Conservation (phyloP, 2,113 vertebrate genomes). For the Zeus faber region DNA sequence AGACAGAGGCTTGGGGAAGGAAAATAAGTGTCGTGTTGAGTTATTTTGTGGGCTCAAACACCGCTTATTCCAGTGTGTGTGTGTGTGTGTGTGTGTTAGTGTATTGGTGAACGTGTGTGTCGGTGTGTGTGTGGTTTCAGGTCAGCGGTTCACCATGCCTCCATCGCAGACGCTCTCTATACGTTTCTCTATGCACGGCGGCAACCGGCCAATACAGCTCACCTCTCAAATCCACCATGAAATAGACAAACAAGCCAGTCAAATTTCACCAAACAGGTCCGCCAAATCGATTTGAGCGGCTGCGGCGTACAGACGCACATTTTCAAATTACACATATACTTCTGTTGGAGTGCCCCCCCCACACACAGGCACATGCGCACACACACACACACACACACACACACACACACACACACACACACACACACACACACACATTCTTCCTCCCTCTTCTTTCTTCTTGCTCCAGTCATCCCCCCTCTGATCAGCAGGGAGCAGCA, state of each 20-base stretch:
- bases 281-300: constrained; percentile 21
- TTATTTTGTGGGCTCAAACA: constrained; percentile 37
- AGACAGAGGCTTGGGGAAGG: constrained; percentile 40
- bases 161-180: constrained; percentile 18
- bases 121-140: constrained; percentile 21
- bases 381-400: too few relatives aligned
- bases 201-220: constrained; percentile 1
- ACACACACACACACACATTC: too few relatives aligned
- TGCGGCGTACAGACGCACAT: constrained; percentile 4
- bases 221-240: constrained; percentile 26
- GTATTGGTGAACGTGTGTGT: constrained; percentile 10
- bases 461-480: constrained; percentile 21
- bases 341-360: too few relatives aligned
- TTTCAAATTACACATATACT: neutral
- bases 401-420: too few relatives aligned
- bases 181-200: constrained; percentile 13
- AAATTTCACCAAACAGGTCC: constrained; percentile 20
- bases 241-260: constrained; percentile 15
- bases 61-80: constrained; percentile 19
- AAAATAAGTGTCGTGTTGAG: constrained; percentile 53
- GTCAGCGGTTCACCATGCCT: constrained; percentile 15
- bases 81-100: constrained; percentile 3
- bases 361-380: too few relatives aligned
- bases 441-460: neutral
- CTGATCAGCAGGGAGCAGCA: constrained; percentile 46